These are phyloP conservation scores for Enoplosus armatus DNA, from an alignment of 2,797 vertebrate genomes.

Conservation along the genomic window DNA sequence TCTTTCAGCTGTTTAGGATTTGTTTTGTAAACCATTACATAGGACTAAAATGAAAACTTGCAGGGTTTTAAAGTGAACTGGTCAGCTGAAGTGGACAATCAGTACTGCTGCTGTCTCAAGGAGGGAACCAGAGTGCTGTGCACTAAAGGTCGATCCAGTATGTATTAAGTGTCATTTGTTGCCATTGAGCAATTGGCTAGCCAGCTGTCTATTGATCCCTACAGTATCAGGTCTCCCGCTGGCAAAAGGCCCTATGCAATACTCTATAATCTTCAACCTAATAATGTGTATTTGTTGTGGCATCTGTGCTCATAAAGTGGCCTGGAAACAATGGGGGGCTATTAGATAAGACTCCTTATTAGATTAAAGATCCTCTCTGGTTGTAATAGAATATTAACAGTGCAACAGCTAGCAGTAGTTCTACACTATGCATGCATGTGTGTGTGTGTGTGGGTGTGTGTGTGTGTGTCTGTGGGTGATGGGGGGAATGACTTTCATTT, in stretches of 20 bases:
- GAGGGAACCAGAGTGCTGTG: neutral
- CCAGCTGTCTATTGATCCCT: conserved; percentile 55
- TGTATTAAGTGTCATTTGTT: conserved; percentile 52
- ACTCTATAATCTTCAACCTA: conserved; percentile 44
- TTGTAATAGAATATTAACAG: conserved; percentile 43
- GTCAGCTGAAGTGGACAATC: conserved; percentile 25
- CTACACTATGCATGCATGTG: conserved; percentile 7
- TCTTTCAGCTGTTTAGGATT: neutral
- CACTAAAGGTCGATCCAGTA: conserved; percentile 19
- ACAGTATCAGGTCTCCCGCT: conserved; percentile 55
- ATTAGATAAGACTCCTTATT: conserved; percentile 64
- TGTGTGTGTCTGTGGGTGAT: conserved; percentile 10
- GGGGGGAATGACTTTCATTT: conserved; percentile 3
- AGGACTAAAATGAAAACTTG: conserved; percentile 4
- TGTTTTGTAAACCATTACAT: conserved; percentile 12
- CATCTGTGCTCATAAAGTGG: conserved; percentile 34
- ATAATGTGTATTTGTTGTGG: conserved; percentile 48
- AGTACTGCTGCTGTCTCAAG: neutral
- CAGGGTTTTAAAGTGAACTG: conserved; percentile 2
- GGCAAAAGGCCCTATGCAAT: conserved; percentile 34
- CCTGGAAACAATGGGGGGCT: conserved; percentile 34
- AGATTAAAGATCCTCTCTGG: conserved; percentile 46
- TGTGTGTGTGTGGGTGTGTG: conserved; percentile 17
- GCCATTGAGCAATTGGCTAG: conserved; percentile 52
- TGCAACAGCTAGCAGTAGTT: conserved; percentile 32